Evolutionary conservation across 2,113 vertebrate species (phyloP).

Genomic region (Gadus chalcogrammus): DNA sequence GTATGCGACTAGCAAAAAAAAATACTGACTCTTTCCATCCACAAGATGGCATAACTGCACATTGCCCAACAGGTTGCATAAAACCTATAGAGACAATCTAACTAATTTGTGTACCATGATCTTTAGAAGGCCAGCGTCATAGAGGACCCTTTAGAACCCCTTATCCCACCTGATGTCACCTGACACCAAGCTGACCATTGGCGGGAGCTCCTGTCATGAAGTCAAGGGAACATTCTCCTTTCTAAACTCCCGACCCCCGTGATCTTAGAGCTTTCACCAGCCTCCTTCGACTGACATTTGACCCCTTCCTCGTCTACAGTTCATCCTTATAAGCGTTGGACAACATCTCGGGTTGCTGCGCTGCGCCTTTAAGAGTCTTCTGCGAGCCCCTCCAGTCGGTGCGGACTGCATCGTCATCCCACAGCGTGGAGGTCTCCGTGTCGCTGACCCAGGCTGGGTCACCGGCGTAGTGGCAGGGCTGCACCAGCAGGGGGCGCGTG

Average conservation of each 20-base stretch:
- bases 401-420: constrained; percentile 84
- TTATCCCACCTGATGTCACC: not conserved
- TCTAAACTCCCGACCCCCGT: too few species aligned
- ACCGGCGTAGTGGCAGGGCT: constrained; percentile 90
- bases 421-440: constrained; percentile 94
- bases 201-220: not conserved
- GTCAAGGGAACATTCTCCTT: constrained; percentile 18
- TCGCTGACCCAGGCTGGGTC: constrained; percentile 90
- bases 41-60: not conserved
- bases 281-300: constrained; percentile 17
- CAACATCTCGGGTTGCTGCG: constrained; percentile 60
- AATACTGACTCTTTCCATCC: not conserved
- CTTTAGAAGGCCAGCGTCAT: too few species aligned
- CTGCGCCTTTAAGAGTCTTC: constrained; percentile 81
- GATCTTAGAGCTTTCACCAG: not conserved
- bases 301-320: constrained; percentile 67
- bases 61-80: not conserved
- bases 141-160: too few species aligned
- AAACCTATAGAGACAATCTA: not conserved
- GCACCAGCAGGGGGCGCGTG: constrained; percentile 81
- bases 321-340: constrained; percentile 76
- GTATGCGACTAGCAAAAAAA: not conserved
- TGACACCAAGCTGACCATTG: constrained; percentile 6
- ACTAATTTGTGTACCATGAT: not conserved
- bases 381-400: constrained; percentile 88